Base-by-base conservation (phyloP, 2,888 invertebrate species). In the Zaprionus lineosus region DNA sequence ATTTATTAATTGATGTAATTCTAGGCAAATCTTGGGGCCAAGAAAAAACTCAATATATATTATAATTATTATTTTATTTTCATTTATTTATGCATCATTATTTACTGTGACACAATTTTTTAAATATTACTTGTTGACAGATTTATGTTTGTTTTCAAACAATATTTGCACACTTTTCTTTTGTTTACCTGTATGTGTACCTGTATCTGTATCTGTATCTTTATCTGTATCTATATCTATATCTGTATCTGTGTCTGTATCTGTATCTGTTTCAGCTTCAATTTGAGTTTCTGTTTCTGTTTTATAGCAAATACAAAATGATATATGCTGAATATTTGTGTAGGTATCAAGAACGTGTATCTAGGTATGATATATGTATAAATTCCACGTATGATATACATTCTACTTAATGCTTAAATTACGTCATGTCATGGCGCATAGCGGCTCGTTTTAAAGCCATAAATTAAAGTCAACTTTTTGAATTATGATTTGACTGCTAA, bases 81-180 rank as follows among this genome's bases (percentile, higher is more conserved):
- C n/a, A n/a, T n/a, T n/a, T n/a, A n/a, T n/a, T n/a, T n/a, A n/a
- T n/a, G n/a, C n/a, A n/a, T n/a, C n/a, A n/a, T n/a, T n/a, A n/a
- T n/a, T n/a, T n/a, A 84, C 64, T 77, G 65, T 74, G 66, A 63
- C 82, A 82, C 85, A 59, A 51, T 74, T 85, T 78, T 37, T 75
- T 63, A 60, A 57, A 46, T 66, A 78, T 56, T 74, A 66, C 62
- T 44, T 75, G 76, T 60, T 77, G 76, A 77, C 84, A 77, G 84
- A 83, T 77, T 77, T 83, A 84, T 83, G 69, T 59, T 58, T 51
- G 60, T 61, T 62, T 66, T 60, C 59, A 61, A 55, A 72, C 29
- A 81, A 73, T 63, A 61, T 64, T 59, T 55, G 48, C 55, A 37
- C 16, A 59, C 39, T 44, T 41, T 65, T 43, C 51, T 16, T 48